Base-by-base conservation (phyloP, 2,113 vertebrate species). In the Bambusicola thoracicus region DNA sequence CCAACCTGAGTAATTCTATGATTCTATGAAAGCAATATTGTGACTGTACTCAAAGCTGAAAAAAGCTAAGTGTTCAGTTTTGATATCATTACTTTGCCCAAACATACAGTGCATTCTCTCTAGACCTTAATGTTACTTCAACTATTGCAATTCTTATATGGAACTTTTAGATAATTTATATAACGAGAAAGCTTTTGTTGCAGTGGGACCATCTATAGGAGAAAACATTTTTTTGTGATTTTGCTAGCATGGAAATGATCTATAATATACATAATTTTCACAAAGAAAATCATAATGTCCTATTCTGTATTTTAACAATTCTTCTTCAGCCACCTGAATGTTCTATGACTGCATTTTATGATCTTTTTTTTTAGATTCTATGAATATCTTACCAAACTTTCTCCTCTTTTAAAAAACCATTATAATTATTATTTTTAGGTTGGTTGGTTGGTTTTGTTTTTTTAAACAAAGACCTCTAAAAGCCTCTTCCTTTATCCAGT, bases 371-470 rank as follows among this genome's bases (percentile, higher is more conserved):
- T 68, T 73, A 83, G 46, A 58, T 94, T 48, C 66, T 70, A 25
- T 56, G 55, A 93, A 80, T 43, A 87, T 56, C 69, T 87, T 88
- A 89, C 30, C 78, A 87, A 58, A 58, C 55, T 79, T 69, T 81
- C 85, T 48, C 69, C 69, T 68, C 87, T 88, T 93, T 90, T 34
- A 77, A 90, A 87, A 87, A 36, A 6, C 56, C n/a, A 36, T 11
- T 62, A 62, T 27, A 25, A 36, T 61, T 38, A 38, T 62, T 27
- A 36, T 38, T 27, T 38, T 25, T 62, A 25, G 14, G 22, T 25
- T 62, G 59, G 59, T 7, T 62, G 59, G 34, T 25, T 62, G n/a
- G n/a, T n/a, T n/a, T n/a, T n/a, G n/a, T n/a, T n/a, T n/a, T n/a
- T n/a, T 32, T 69, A 86, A 87, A 36, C 6, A 74, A 90, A 81